A percentile compares a stretch with the other conserved stretches of the same genome.
These are phyloP conservation scores for Monopis laevigella DNA, from an alignment of 2,888 invertebrate genomes.

Conservation along the genomic window DNA sequence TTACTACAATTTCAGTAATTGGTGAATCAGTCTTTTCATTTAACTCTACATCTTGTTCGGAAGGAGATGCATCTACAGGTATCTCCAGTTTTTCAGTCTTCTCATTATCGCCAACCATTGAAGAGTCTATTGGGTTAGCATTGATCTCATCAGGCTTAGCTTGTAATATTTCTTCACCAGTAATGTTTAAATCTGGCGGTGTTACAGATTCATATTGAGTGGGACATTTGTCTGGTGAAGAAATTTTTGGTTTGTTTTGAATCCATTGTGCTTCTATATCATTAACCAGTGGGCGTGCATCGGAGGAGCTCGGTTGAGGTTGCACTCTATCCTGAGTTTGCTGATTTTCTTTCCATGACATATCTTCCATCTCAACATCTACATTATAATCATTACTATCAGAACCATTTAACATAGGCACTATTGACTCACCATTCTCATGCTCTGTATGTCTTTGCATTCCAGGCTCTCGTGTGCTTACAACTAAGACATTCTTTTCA, in stretches of 20 bases:
- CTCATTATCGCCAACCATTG: conserved; percentile 21
- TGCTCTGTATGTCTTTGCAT: conserved; percentile 67
- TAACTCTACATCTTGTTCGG: conserved; percentile 14
- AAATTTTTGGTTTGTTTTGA: conserved; percentile 54
- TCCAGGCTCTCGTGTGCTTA: conserved; percentile 78
- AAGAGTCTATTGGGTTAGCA: conserved; percentile 13
- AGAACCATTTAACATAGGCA: conserved; percentile 69
- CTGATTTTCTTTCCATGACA: conserved; percentile 52
- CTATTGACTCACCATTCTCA: conserved; percentile 73
- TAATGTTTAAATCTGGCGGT: conserved; percentile 37
- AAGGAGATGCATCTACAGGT: too few species aligned
- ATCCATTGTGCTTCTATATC: conserved; percentile 44
- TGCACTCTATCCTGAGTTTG: conserved; percentile 27
- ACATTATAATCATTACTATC: conserved; percentile 65
- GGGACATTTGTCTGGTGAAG: conserved; percentile 36
- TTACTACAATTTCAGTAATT: conserved; percentile 28
- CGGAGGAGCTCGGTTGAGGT: conserved; percentile 52
- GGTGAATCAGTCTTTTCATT: conserved; percentile 19
- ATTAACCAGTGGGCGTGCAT: conserved; percentile 47
- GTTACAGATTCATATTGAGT: conserved; percentile 41
- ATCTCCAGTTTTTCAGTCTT: too few species aligned
- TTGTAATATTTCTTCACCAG: conserved; percentile 17
- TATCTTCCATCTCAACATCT: conserved; percentile 64
- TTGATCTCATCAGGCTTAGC: conserved; percentile 27
- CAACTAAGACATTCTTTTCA: conserved; percentile 93